Conservation (phyloP, 2,888 invertebrate genomes). For the Actias luna region DNA sequence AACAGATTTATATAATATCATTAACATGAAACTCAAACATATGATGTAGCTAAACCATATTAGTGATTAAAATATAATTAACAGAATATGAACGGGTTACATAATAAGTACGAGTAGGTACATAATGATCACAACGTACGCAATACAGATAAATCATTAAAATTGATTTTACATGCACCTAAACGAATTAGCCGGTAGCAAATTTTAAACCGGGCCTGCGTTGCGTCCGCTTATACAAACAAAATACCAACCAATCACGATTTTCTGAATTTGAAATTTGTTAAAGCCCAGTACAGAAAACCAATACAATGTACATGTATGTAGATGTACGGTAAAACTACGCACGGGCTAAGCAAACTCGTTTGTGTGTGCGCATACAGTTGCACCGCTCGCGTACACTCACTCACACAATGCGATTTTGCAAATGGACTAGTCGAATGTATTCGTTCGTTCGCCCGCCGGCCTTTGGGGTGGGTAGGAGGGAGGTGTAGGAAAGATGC, state of each 20-base stretch:
- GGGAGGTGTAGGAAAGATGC: conserved; percentile 69
- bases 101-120: neutral
- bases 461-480: conserved; percentile 54
- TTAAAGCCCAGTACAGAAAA: conserved; percentile 78
- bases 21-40: too few relatives aligned
- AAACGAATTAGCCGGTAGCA: conserved; percentile 71
- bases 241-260: conserved; percentile 79
- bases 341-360: conserved; percentile 75
- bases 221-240: conserved; percentile 73
- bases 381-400: conserved; percentile 40
- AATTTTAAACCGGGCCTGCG: conserved; percentile 58
- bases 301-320: conserved; percentile 68
- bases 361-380: conserved; percentile 49
- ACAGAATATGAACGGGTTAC: neutral
- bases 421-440: conserved; percentile 81
- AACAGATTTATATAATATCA: too few relatives aligned
- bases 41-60: too few relatives aligned
- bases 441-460: conserved; percentile 75
- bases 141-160: conserved; percentile 6
- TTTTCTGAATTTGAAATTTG: conserved; percentile 81
- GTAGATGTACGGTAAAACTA: conserved; percentile 57
- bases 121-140: neutral
- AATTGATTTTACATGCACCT: conserved; percentile 32
- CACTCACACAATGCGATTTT: conserved; percentile 78
- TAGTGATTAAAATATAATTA: neutral